These are phyloP conservation scores for Heliconius ethilla DNA, from an alignment of 2,888 invertebrate genomes.

Conservation along the genomic window DNA sequence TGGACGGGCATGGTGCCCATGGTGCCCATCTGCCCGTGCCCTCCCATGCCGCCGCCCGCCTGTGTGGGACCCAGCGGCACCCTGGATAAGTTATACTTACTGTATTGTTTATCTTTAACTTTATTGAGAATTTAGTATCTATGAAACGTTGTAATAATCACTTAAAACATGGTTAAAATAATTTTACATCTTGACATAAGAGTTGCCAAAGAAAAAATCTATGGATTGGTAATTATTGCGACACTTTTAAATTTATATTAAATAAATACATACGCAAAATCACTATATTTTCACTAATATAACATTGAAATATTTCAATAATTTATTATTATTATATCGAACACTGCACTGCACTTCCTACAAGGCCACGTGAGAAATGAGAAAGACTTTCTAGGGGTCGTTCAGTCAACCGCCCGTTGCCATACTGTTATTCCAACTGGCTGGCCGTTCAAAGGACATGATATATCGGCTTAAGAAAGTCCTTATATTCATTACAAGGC, in stretches of 20 bases:
- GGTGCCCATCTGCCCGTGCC: conserved; percentile 65
- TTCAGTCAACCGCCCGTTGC: conserved; percentile 50
- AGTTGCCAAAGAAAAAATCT: background rate
- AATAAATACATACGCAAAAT: conserved; percentile 8
- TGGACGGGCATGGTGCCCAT: conserved; percentile 64
- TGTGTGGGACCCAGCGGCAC: conserved; percentile 70
- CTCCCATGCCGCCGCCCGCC: conserved; percentile 64
- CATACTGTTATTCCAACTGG: conserved; percentile 72
- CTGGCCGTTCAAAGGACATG: conserved; percentile 58
- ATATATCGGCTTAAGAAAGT: conserved; percentile 67
- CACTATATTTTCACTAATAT: conserved; percentile 5
- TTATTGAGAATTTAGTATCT: no score
- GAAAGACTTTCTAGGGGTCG: conserved; percentile 49
- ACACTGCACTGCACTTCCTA: conserved; percentile 35
- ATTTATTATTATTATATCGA: conserved; percentile 23
- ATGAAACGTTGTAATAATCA: background rate
- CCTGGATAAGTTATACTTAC: conserved; percentile 51
- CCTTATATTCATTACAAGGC: conserved; percentile 57
- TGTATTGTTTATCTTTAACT: conserved; percentile 28
- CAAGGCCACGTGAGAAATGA: conserved; percentile 46
- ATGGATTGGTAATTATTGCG: background rate
- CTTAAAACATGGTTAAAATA: background rate
- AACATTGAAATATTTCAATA: conserved; percentile 1
- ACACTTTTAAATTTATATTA: background rate
- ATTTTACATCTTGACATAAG: background rate